Percentiles rank a stretch among this genome's conserved stretches.
These are phyloP conservation scores for Spongia lamella DNA, from an alignment of 37 sponge, comb jelly and placozoan genomes.

Conservation along the genomic window DNA sequence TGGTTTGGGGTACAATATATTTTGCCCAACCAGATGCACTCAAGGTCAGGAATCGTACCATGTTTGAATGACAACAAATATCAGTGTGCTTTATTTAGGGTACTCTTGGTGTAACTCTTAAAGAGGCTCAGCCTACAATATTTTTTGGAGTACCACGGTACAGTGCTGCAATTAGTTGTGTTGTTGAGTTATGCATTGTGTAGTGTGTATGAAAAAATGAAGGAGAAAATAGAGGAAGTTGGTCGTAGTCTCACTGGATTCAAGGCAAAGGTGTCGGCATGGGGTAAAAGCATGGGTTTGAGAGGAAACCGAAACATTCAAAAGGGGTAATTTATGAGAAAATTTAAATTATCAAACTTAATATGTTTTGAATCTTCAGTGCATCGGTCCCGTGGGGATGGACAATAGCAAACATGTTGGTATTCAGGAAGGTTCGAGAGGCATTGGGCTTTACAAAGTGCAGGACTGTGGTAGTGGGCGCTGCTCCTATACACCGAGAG, in stretches of 20 bases:
- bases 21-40: constrained; percentile 94
- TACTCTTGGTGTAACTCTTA: constrained; percentile 55
- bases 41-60: constrained; percentile 51
- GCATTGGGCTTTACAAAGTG: constrained; percentile 25
- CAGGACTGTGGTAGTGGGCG: constrained; percentile 37
- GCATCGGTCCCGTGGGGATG: constrained; percentile 51
- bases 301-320: constrained; percentile 70
- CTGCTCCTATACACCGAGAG: constrained; percentile 68
- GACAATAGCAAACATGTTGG: constrained; percentile 37
- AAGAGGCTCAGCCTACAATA: constrained; percentile 66
- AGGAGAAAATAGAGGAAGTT: constrained; percentile 46
- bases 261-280: constrained; percentile 43
- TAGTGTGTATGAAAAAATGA: constrained; percentile 79
- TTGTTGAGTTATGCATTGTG: neutral
- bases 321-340: constrained; percentile 20
- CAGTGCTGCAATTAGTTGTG: neutral
- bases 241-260: constrained; percentile 30
- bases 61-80: no score
- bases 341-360: neutral
- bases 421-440: constrained; percentile 35
- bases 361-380: neutral
- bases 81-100: constrained; percentile 47
- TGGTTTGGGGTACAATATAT: constrained; percentile 28
- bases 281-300: constrained; percentile 73
- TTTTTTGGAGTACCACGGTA: constrained; percentile 82